phyloP scores from a whole-genome alignment of 2,797 vertebrate species.

The Podarcis siculus region DNA sequence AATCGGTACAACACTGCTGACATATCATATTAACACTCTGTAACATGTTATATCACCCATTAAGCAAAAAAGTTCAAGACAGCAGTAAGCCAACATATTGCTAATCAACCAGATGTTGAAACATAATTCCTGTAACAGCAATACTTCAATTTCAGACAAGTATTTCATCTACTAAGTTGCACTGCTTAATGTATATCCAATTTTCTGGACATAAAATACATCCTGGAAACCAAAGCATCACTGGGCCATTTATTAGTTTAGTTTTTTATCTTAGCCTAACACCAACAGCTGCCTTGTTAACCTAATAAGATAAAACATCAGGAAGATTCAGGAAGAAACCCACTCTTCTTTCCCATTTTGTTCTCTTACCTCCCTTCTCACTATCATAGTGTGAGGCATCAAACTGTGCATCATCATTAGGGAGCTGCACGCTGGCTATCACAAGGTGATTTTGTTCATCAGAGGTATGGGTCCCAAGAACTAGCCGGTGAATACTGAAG shows the following conservation, averaged over 20 bases:
- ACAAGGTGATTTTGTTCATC: conserved; percentile 98
- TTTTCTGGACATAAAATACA: neutral
- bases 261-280: neutral
- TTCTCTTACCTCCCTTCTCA: conserved; percentile 91
- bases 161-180: neutral
- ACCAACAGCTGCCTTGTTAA: neutral
- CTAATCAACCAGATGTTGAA: neutral
- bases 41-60: neutral
- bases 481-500: conserved; percentile 95
- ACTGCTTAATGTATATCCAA: neutral
- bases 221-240: neutral
- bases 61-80: neutral
- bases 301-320: neutral
- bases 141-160: neutral
- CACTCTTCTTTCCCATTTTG: accelerated
- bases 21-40: neutral
- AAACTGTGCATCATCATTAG: conserved; percentile 96
- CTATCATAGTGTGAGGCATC: conserved; percentile 98
- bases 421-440: conserved; percentile 95
- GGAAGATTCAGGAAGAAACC: neutral
- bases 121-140: neutral
- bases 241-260: neutral
- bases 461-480: conserved; percentile 95
- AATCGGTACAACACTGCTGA: neutral
- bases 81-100: neutral